phyloP scores from a whole-genome alignment of 2,113 vertebrate species.

The Clarias batrachus region DNA sequence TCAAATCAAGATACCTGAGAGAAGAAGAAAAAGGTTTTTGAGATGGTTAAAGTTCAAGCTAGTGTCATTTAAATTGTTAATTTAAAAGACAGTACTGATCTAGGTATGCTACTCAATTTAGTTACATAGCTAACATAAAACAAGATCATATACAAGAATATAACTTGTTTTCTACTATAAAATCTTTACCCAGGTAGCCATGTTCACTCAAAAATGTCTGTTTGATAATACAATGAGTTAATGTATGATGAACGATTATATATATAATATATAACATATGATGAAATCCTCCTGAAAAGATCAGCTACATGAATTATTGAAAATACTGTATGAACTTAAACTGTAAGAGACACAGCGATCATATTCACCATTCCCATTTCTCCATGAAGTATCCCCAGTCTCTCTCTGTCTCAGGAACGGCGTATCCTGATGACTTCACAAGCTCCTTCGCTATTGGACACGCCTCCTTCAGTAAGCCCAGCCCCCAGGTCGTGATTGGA shows the following conservation, averaged over 20 bases:
- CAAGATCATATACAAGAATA: not conserved
- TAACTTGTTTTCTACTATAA: not conserved
- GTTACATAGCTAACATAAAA: not conserved
- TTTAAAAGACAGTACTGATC: not conserved
- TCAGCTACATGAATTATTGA: not conserved
- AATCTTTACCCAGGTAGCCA: not conserved
- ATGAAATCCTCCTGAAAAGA: not conserved
- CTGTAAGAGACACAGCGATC: not conserved
- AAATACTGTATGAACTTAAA: not conserved
- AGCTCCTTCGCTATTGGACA: constrained; percentile 75
- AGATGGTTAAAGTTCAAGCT: not conserved
- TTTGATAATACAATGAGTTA: too few relatives aligned
- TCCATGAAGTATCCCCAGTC: constrained; percentile 79
- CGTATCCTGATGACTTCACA: constrained; percentile 59
- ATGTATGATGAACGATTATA: not conserved
- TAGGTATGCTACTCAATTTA: not conserved
- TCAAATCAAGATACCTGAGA: constrained; percentile 75
- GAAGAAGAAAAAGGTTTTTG: not conserved
- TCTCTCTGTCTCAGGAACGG: constrained; percentile 66
- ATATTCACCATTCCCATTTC: constrained; percentile 74
- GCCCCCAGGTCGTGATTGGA: constrained; percentile 75
- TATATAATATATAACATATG: too few relatives aligned
- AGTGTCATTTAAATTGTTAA: not conserved
- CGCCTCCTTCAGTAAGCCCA: constrained; percentile 73
- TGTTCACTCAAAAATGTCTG: not conserved